Conservation (phyloP, 2,113 vertebrate genomes). For the Capricornis sumatraensis region DNA sequence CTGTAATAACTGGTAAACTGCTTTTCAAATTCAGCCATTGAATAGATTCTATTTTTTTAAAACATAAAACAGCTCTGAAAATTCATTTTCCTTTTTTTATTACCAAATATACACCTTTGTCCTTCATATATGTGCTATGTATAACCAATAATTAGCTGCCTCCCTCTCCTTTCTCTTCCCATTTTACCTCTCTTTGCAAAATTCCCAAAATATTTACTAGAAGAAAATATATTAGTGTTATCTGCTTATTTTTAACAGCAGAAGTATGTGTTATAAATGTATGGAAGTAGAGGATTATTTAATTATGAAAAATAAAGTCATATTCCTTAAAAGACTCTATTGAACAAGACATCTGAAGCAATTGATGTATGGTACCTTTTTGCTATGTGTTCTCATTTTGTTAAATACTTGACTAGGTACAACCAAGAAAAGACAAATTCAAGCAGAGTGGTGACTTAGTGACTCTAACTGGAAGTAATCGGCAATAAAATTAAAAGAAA, state of each 20-base stretch:
- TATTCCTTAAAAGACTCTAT: neutral
- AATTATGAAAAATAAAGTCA: conserved; percentile 25
- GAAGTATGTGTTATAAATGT: neutral
- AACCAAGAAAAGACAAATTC: conserved; percentile 2
- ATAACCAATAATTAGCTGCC: neutral
- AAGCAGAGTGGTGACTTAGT: neutral
- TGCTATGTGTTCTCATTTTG: neutral
- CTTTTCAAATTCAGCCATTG: conserved; percentile 60
- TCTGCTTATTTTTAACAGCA: neutral
- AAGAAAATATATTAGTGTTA: neutral
- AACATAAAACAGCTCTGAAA: conserved; percentile 22
- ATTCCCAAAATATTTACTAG: neutral
- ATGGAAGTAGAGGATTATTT: neutral
- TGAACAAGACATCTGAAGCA: neutral
- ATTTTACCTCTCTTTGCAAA: neutral
- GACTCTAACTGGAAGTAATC: neutral
- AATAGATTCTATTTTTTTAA: neutral
- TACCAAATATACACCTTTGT: neutral
- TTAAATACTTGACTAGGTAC: neutral
- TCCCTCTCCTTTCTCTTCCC: neutral
- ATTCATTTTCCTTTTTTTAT: conserved; percentile 29
- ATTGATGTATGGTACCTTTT: neutral
- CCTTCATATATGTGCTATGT: neutral
- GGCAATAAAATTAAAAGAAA: neutral
- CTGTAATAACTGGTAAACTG: conserved; percentile 54